These are phyloP conservation scores for Epizoanthus ramosus DNA, from an alignment of 92 coral and sea anemone species.

Conservation along the genomic window DNA sequence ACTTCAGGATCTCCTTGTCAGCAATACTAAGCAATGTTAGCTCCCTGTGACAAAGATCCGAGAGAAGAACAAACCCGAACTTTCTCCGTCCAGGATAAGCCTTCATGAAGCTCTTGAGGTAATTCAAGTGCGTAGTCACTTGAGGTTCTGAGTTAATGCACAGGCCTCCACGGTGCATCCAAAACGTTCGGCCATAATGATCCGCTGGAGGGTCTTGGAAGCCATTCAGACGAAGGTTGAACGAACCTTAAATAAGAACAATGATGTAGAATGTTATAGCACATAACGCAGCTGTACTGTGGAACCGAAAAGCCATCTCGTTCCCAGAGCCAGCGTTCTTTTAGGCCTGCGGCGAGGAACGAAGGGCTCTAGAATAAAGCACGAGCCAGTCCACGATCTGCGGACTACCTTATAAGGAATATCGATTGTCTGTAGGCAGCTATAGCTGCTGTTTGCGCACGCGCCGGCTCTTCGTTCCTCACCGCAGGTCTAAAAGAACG, in stretches of 20 bases:
- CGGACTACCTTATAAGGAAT: too few relatives aligned
- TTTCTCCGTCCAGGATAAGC: constrained; percentile 72
- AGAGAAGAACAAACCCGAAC: constrained; percentile 62
- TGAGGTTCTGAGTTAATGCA: constrained; percentile 66
- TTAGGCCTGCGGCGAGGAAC: too few relatives aligned
- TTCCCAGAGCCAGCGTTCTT: too few relatives aligned
- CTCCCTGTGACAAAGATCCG: constrained; percentile 65
- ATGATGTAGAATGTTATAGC: too few relatives aligned
- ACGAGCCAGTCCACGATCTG: too few relatives aligned
- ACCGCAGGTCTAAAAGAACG: too few relatives aligned
- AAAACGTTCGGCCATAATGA: constrained; percentile 71
- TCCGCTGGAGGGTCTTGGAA: constrained; percentile 73
- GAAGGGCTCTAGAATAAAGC: too few relatives aligned
- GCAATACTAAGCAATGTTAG: constrained; percentile 58
- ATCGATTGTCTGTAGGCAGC: too few relatives aligned
- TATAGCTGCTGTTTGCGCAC: too few relatives aligned
- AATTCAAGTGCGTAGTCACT: constrained; percentile 55
- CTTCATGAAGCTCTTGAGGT: constrained; percentile 77
- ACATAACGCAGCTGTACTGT: too few relatives aligned
- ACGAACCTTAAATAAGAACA: constrained; percentile 41
- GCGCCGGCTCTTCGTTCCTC: too few relatives aligned
- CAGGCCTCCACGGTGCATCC: constrained; percentile 31
- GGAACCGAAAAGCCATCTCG: too few relatives aligned
- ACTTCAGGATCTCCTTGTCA: constrained; percentile 50
- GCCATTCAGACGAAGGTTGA: constrained; percentile 61